phyloP scores from a whole-genome alignment of 2,113 vertebrate genomes.

The Zeus faber region DNA sequence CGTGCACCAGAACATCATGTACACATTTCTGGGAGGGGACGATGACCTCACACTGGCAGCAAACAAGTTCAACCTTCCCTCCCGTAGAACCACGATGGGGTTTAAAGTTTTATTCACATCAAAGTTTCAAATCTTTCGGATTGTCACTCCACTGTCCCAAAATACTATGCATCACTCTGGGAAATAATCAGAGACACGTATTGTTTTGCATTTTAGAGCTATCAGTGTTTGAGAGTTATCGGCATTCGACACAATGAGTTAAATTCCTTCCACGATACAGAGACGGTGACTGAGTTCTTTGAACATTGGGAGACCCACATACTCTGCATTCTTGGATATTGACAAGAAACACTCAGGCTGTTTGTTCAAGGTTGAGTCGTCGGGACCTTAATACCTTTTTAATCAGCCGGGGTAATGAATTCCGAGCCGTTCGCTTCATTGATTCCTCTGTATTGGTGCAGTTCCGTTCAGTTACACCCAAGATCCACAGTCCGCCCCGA shows the following conservation, averaged over 20 bases:
- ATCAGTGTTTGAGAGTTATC: slow-evolving; percentile 12
- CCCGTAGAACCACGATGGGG: background rate
- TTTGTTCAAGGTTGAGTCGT: slow-evolving; percentile 46
- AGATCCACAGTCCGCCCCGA: slow-evolving; percentile 40
- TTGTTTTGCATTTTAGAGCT: too few species aligned
- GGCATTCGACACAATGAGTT: slow-evolving; percentile 5
- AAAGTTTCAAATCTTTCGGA: background rate
- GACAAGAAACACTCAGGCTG: slow-evolving; percentile 48
- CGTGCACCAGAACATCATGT: background rate
- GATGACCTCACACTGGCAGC: background rate
- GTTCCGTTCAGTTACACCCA: slow-evolving; percentile 35
- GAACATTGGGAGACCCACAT: slow-evolving; percentile 37
- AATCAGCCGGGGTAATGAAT: slow-evolving; percentile 46
- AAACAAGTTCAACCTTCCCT: background rate
- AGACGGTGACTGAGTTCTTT: slow-evolving; percentile 23
- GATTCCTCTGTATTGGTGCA: slow-evolving; percentile 25
- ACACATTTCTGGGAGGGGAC: background rate
- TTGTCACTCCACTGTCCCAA: too few species aligned
- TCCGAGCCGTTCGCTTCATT: slow-evolving; percentile 29
- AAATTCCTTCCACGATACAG: slow-evolving; percentile 16
- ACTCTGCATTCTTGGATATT: slow-evolving; percentile 41
- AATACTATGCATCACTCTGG: too few species aligned
- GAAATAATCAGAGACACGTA: too few species aligned
- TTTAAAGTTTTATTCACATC: slow-evolving; percentile 1
- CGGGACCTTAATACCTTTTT: slow-evolving; percentile 42